Conservation (phyloP, 2,113 vertebrate species). For the Entelurus aequoreus region DNA sequence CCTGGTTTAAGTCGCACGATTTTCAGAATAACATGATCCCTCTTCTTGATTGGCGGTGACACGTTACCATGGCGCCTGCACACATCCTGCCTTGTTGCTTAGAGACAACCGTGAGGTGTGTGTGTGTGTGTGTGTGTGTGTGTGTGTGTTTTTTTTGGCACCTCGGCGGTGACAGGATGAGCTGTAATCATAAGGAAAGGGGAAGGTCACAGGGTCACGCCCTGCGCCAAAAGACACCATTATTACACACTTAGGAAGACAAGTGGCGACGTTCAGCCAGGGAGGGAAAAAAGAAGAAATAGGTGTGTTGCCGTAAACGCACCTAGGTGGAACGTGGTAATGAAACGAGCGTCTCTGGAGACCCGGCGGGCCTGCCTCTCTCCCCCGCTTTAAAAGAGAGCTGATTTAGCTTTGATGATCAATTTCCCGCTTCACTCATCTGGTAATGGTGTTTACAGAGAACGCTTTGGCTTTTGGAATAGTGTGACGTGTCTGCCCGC, state of each 20-base stretch:
- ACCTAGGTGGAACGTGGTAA: slow-evolving; percentile 40
- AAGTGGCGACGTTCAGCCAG: slow-evolving; percentile 6
- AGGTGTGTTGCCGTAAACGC: slow-evolving; percentile 17
- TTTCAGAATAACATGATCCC: slow-evolving; percentile 10
- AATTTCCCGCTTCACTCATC: slow-evolving; percentile 38
- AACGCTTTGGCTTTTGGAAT: slow-evolving; percentile 11
- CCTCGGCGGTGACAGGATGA: slow-evolving; percentile 13
- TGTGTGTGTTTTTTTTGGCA: slow-evolving; percentile 9
- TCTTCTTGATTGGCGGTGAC: not conserved
- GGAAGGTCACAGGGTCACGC: slow-evolving; percentile 42
- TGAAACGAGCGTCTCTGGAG: slow-evolving; percentile 36
- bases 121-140: not conserved
- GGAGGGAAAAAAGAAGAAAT: slow-evolving; percentile 4
- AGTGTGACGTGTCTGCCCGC: slow-evolving; percentile 7
- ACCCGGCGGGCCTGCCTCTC: not conserved
- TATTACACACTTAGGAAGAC: slow-evolving; percentile 41
- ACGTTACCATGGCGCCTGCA: not conserved
- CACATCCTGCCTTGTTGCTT: slow-evolving; percentile 35
- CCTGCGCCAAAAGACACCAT: slow-evolving; percentile 29
- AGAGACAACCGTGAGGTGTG: slow-evolving; percentile 19
- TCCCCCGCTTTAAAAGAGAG: slow-evolving; percentile 16
- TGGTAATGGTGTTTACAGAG: slow-evolving; percentile 33
- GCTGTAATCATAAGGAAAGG: slow-evolving; percentile 25
- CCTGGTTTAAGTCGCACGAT: slow-evolving; percentile 2
- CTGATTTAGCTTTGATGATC: slow-evolving; percentile 43